Percentiles rank a stretch among this genome's conserved stretches.
Conservation (phyloP, 2,888 invertebrate genomes). For the Limulus polyphemus region DNA sequence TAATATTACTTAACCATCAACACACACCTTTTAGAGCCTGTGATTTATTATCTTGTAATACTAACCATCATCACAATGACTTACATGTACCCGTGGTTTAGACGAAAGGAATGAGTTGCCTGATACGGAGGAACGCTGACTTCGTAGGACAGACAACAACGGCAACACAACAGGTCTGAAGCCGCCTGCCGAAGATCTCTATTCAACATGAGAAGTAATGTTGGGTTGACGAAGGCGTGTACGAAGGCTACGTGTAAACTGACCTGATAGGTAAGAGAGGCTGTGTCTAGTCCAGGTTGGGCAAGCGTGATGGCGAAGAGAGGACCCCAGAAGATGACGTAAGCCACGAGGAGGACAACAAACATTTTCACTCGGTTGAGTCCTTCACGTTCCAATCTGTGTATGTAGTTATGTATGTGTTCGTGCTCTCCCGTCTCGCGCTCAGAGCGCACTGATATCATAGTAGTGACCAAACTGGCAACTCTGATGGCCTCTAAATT, state of each 20-base stretch:
- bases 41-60: too few species aligned
- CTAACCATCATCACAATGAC: too few species aligned
- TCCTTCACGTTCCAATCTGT: constrained; percentile 63
- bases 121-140: too few species aligned
- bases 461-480: constrained; percentile 65
- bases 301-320: constrained; percentile 66
- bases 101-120: too few species aligned
- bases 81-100: too few species aligned
- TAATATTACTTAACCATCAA: too few species aligned
- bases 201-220: constrained; percentile 52
- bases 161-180: constrained; percentile 14
- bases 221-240: constrained; percentile 71
- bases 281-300: constrained; percentile 29
- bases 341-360: constrained; percentile 67
- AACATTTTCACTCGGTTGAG: constrained; percentile 73
- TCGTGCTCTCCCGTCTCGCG: constrained; percentile 6
- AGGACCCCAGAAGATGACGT: constrained; percentile 80
- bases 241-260: constrained; percentile 75
- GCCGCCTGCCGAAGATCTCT: constrained; percentile 20
- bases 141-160: constrained; percentile 1
- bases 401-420: constrained; percentile 54
- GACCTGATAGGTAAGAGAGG: constrained; percentile 50
- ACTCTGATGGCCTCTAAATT: constrained; percentile 71
- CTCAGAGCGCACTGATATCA: constrained; percentile 52
- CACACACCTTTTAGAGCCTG: too few species aligned